Evolutionary conservation across 2,888 invertebrate species (phyloP), one percentile per base, ranked within the genome.

Genomic region (Leucoptera coffeella): DNA sequence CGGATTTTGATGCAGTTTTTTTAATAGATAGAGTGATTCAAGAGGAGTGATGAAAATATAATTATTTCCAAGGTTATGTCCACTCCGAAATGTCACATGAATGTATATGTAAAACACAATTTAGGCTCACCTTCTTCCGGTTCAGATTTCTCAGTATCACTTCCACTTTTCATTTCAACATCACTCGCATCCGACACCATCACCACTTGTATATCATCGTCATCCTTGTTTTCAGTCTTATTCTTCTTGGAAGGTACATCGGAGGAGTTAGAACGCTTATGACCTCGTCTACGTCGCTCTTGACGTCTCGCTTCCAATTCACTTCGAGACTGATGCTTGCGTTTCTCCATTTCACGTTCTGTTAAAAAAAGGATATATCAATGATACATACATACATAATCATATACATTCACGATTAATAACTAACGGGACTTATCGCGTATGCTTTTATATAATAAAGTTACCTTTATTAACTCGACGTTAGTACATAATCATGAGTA

Each of bases 261-360:
- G 12, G 58, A 55, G 1, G 65, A 53, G 8, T 54, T 43, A 3
- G 64, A 56, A 14, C 62, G 54, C 32, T 71, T 71, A 33, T 55
- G 64, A 3, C 64, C 67, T 1, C 65, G 55, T 23, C 77, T 73
- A 2, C 78, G 62, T 21, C 76, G 57, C 34, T 76, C 72, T 40
- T 77, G 67, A 22, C 87, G 75, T 9, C 88, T 72, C 0, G 85
- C 81, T 49, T 85, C 84, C 10, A 86, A 51, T 45, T 87, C 87
- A 28, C 75, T 73, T 12, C 82, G 72, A 1, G 84, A 83, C 27
- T 78, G 78, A 48, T 86, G 81, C 50, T 86, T 87, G 28, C 85
- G 75, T 38, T 84, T 75, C 3, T 82, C 82, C 77, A 82, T 85
- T 59, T 88, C 83, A 15, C 85, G 64, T 42, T 83, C 84, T 65